A percentile compares a stretch with the other conserved stretches of the same genome.
Evolutionary conservation across 2,797 vertebrate species (phyloP).

Genomic region (Alcedo atthis): DNA sequence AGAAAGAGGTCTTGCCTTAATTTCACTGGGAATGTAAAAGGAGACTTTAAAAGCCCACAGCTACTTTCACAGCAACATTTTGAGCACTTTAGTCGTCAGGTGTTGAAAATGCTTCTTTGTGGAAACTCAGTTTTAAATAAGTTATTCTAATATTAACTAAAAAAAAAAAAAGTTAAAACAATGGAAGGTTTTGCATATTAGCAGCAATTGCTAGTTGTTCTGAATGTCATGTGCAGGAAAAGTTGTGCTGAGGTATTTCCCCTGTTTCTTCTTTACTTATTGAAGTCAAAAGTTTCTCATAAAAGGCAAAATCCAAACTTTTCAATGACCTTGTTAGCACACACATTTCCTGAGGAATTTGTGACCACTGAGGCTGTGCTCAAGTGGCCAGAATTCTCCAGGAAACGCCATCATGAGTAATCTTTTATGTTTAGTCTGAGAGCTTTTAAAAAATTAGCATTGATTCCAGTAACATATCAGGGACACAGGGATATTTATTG

Average conservation of each 20-base stretch:
- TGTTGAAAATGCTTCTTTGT: neutral
- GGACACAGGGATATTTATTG: neutral
- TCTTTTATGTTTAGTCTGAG: neutral
- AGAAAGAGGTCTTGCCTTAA: neutral
- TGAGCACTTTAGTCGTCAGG: neutral
- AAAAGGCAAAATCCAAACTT: slow-evolving; percentile 11
- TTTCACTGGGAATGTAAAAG: neutral
- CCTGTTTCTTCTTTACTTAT: neutral
- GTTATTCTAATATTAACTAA: neutral
- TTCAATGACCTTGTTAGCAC: neutral
- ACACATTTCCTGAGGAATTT: slow-evolving; percentile 42
- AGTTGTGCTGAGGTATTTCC: slow-evolving; percentile 11
- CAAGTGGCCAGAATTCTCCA: slow-evolving; percentile 7
- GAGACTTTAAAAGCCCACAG: neutral
- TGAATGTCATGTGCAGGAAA: neutral
- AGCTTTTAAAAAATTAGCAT: neutral
- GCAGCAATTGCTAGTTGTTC: neutral
- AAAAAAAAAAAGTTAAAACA: neutral
- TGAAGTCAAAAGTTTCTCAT: slow-evolving; percentile 24
- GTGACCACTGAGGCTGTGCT: neutral
- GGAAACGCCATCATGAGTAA: neutral
- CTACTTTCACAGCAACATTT: neutral
- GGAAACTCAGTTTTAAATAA: neutral
- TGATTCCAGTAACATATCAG: neutral
- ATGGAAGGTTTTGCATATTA: neutral